These are phyloP conservation scores for Palythoa grandiflora DNA, from an alignment of 92 coral and sea anemone species.

Conservation along the genomic window DNA sequence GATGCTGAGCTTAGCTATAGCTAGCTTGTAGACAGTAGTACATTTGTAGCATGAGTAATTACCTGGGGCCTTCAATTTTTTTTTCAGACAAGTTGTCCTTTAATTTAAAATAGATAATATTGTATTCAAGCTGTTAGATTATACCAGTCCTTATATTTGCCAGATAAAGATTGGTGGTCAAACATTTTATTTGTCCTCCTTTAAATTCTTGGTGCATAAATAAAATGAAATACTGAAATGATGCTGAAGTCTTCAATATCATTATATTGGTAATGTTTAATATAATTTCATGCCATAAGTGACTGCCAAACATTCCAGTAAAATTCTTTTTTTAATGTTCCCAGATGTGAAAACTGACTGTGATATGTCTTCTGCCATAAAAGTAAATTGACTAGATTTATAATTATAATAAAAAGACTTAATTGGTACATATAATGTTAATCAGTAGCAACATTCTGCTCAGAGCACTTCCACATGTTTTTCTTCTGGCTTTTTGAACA, in stretches of 20 bases:
- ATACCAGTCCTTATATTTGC: neutral
- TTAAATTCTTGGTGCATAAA: no score
- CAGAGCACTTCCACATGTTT: neutral
- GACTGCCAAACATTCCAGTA: neutral
- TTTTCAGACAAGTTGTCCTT: neutral
- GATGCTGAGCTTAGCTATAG: no score
- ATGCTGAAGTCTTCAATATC: neutral
- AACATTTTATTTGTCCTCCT: no score
- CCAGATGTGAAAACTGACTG: conserved; percentile 11
- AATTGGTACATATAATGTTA: neutral
- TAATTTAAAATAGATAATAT: neutral
- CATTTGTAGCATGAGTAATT: neutral
- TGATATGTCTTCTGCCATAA: neutral
- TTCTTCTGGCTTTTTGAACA: conserved; percentile 14
- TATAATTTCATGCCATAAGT: neutral
- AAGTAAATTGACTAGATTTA: conserved; percentile 1
- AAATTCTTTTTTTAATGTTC: neutral
- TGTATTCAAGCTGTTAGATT: neutral
- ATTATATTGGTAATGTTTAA: neutral
- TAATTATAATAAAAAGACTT: conserved; percentile 4
- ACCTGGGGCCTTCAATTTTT: no score
- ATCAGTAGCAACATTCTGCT: neutral
- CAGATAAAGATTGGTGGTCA: neutral
- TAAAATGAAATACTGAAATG: neutral
- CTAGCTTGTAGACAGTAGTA: neutral